These are phyloP conservation scores for Peromyscus aztecus DNA, from an alignment of 2,797 vertebrate species.

Conservation along the genomic window DNA sequence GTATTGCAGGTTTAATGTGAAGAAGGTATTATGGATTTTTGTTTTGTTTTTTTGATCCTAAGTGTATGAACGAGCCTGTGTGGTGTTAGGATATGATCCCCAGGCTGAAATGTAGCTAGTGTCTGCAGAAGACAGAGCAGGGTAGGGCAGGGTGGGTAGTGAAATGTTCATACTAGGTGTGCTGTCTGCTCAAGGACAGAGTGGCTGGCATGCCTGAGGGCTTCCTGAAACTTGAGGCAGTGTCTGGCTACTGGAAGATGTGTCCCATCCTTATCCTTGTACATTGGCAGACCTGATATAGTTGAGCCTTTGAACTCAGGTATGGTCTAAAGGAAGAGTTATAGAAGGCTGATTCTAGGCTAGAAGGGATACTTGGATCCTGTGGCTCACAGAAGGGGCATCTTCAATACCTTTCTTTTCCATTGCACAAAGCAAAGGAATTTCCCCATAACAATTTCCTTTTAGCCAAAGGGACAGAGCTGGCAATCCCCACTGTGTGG, in stretches of 20 bases:
- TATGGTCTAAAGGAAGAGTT: not conserved
- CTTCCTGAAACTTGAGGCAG: not conserved
- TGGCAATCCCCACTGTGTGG: not conserved
- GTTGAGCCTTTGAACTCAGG: too few relatives aligned
- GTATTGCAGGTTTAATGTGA: not conserved
- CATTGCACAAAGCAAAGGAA: not conserved
- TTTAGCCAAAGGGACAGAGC: not conserved
- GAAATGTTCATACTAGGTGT: not conserved
- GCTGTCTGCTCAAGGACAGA: not conserved
- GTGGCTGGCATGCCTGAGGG: not conserved
- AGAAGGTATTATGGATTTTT: not conserved
- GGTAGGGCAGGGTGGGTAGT: too few relatives aligned
- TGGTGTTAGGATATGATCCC: not conserved
- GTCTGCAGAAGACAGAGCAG: too few relatives aligned
- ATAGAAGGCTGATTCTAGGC: too few relatives aligned
- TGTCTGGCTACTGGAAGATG: not conserved
- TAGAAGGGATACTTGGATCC: not conserved
- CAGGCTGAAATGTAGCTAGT: too few relatives aligned
- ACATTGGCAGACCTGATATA: not conserved
- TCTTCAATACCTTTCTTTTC: not conserved
- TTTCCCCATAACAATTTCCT: not conserved
- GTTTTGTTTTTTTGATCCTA: not conserved
- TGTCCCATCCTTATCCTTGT: too few relatives aligned
- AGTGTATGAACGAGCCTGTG: not conserved
- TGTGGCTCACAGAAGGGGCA: not conserved